Base-by-base conservation (phyloP, 2,797 vertebrate species). In the Mormyrops boulengeri region DNA sequence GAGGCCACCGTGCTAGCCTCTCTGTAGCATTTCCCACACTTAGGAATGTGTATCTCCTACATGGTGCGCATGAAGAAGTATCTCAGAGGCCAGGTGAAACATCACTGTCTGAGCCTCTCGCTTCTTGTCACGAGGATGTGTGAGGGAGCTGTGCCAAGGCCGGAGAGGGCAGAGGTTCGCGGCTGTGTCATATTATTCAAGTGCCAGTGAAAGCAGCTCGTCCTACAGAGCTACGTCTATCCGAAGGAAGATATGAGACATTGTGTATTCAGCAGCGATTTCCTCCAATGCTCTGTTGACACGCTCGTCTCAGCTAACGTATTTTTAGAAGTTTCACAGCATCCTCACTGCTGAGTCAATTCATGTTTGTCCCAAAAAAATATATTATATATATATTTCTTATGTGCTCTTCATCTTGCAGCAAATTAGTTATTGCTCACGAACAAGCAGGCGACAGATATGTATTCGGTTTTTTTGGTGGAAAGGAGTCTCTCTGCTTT, bases 281-380 rank as follows among this genome's bases (percentile, higher is more conserved):
- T 73, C 85, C 14, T 26, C 12, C 57, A 17, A 88, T 69, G 87
- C 53, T 57, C 53, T 87, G 88, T 89, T 89, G 89, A 66, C 55
- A 89, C n/a, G 30, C 17, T 66, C 30, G n/a, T 82, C 57, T 49
- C 52, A 11, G 53, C 60, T 86, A 84, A 89, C 82, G 12, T 85
- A 89, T 85, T 89, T 85, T 89, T 49, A 62, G 55, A 89, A 66
- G 80, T 49, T 89, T 89, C 88, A 82, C 73, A 82, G 50, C 73
- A 57, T 38, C 19, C 88, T 77, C 77, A 12, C 52, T n/a, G 50
- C 34, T 38, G 47, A 89, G 88, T 55, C 80, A 84, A 84, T 89
- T 89, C 26, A 77, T 47, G 73, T 89, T 77, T 60, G 30, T 87
- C 53, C 60, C 44, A 26, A 85, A 85, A 73, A 77, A 38, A 77